Evolutionary conservation across 92 coral and sea anemone species (phyloP), one percentile per base, ranked within the genome.

Genomic region (Bergia sp.): DNA sequence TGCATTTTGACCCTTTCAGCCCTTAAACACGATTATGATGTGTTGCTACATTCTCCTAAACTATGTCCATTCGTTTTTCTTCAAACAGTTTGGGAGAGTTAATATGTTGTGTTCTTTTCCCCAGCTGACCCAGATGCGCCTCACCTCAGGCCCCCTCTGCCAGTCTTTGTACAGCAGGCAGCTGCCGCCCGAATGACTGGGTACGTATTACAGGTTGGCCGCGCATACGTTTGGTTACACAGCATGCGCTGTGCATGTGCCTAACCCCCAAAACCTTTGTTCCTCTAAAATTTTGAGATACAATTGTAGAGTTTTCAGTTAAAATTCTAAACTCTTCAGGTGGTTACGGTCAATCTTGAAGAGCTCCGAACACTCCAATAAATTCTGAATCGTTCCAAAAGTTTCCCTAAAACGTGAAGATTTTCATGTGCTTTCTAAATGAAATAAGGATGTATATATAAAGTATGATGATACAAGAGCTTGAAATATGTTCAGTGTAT

Each of bases 111-210:
- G 64, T 71, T 39, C 39, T 76, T 36, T 67, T 11, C 43, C 39
- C 8, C 73, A 73, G 49, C 93, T 94, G 99, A 97, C 87, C 98
- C 97, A 20, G 94, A 94, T 41, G 92, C 96, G 0, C 99, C 99
- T 65, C 97, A 97, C 55, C 98, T 97, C 76, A 94, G 92, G 87
- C 96, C 96, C 45, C 98, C 98, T 1, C 93, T 97, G 15, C 92
- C 97, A n/a, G 97, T 97, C 40, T 95, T 92, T 88, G 96, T 95
- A 4, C 99, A 97, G 80, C 99, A 97, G 55, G 99, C 99, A 11
- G 99, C 98, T 29, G 99, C 99, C 5, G 96, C 97, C 5, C 93
- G 94, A 82, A 96, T 97, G 96, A 93, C 93, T 42, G 96, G 99
- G 99, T 97, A 87, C 77, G 93, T 47, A 7, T 29, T 1, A 21